These are phyloP conservation scores for Drosophila siamana DNA, from an alignment of 2,888 invertebrate species.

Conservation along the genomic window DNA sequence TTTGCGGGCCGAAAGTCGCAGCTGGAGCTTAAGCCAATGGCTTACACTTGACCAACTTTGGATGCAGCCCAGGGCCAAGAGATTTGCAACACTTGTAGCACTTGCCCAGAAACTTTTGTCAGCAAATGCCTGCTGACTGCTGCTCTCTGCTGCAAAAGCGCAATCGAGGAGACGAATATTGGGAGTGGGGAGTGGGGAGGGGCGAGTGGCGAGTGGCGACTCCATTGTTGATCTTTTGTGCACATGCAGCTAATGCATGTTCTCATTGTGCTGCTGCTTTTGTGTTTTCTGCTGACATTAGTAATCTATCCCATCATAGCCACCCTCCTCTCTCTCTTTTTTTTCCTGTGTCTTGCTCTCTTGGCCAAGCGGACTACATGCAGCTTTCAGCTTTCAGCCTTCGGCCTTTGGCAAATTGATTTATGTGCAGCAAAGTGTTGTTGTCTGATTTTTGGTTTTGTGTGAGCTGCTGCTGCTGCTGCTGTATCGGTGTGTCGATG, in stretches of 20 bases:
- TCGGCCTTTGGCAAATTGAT: conserved; percentile 59
- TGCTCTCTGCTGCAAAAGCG: conserved; percentile 31
- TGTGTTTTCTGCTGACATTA: conserved; percentile 70
- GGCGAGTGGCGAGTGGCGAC: conserved; percentile 2
- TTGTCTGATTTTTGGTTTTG: conserved; percentile 59
- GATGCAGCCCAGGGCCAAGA: conserved; percentile 37
- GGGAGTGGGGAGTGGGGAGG: too few relatives aligned
- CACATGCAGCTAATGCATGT: conserved; percentile 63
- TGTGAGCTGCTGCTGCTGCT: conserved; percentile 1
- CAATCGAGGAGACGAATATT: conserved; percentile 5
- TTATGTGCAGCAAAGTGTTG: conserved; percentile 66
- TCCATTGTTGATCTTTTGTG: conserved; percentile 58
- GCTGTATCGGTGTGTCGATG: too few relatives aligned
- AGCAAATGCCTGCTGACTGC: conserved; percentile 20
- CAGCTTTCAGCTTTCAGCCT: conserved; percentile 13
- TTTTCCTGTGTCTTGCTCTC: neutral
- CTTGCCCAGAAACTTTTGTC: conserved; percentile 61
- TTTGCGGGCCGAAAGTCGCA: conserved; percentile 12
- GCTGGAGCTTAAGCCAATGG: conserved; percentile 52
- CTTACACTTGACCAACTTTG: conserved; percentile 74
- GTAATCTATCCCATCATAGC: conserved; percentile 55
- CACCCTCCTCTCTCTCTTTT: neutral
- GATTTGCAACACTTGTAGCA: conserved; percentile 66
- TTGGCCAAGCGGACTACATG: neutral
- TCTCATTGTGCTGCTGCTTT: conserved; percentile 53